These are phyloP conservation scores for Synanthedon formicaeformis DNA, from an alignment of 2,888 invertebrate species.

Conservation along the genomic window DNA sequence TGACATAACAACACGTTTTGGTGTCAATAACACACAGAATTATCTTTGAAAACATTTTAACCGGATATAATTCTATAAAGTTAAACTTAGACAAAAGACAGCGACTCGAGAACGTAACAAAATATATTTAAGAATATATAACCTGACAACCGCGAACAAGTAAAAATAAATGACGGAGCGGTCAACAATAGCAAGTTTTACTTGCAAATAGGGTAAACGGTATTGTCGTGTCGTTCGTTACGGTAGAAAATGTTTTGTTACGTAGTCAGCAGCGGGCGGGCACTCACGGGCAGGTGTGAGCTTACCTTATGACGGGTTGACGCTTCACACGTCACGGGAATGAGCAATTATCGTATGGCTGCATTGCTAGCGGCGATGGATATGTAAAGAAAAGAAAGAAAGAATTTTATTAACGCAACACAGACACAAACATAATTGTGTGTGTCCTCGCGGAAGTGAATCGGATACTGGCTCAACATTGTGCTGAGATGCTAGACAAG, in stretches of 20 bases:
- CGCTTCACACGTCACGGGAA: conserved; percentile 28
- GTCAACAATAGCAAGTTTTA: conserved; percentile 5
- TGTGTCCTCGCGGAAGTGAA: too few species aligned
- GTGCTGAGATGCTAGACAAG: too few species aligned
- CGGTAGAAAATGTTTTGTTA: conserved; percentile 1
- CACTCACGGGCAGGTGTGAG: conserved; percentile 20
- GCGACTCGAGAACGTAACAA: not conserved
- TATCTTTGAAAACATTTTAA: too few species aligned
- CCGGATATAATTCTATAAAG: not conserved
- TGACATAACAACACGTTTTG: too few species aligned
- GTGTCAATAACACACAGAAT: too few species aligned
- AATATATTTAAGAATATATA: not conserved
- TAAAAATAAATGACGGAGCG: conserved; percentile 13
- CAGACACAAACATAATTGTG: too few species aligned
- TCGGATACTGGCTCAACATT: too few species aligned
- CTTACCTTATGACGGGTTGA: conserved; percentile 28
- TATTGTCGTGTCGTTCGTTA: conserved; percentile 4
- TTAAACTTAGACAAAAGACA: not conserved
- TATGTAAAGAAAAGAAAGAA: too few species aligned
- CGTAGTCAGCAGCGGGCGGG: not conserved
- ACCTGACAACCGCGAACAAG: not conserved
- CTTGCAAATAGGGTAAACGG: conserved; percentile 23
- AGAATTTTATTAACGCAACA: too few species aligned
- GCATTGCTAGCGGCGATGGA: not conserved
- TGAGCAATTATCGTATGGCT: conserved; percentile 5